Evolutionary conservation across 2,888 invertebrate genomes (phyloP).

Genomic region (Dermolepida albohirtum): DNA sequence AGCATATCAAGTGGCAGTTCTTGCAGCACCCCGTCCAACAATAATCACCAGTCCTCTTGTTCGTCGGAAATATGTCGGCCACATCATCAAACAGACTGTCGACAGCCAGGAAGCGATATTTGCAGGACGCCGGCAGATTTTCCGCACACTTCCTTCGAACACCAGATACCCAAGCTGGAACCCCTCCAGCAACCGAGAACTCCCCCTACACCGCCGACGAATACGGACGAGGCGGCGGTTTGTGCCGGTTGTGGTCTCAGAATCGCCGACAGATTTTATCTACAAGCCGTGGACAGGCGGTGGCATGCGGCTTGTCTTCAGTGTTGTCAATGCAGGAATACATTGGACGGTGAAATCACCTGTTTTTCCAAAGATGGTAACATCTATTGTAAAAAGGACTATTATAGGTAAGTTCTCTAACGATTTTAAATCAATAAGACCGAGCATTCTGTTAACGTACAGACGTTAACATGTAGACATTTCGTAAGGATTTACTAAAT

Average conservation of each 20-base stretch:
- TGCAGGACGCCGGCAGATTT: conserved; percentile 52
- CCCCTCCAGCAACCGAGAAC: conserved; percentile 69
- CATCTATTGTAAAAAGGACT: conserved; percentile 97
- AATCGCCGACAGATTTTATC: conserved; percentile 91
- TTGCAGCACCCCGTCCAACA: conserved; percentile 70
- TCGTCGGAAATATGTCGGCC: conserved; percentile 62
- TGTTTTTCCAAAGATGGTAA: conserved; percentile 94
- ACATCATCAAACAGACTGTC: conserved; percentile 54
- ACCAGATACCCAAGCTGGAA: conserved; percentile 69
- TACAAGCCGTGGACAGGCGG: conserved; percentile 90
- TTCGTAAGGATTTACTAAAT: background rate
- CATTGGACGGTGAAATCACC: conserved; percentile 89
- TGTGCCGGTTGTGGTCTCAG: conserved; percentile 91
- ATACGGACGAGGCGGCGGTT: conserved; percentile 66
- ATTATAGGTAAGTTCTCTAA: conserved; percentile 83
- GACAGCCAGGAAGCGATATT: conserved; percentile 56
- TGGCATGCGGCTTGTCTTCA: conserved; percentile 94
- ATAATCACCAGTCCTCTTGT: conserved; percentile 68
- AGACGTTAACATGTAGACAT: conserved; percentile 1
- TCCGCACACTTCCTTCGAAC: conserved; percentile 65
- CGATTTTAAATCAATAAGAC: conserved; percentile 17
- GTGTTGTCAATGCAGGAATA: conserved; percentile 90
- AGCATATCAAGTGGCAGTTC: conserved; percentile 69
- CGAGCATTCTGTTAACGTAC: background rate
- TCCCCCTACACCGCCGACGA: conserved; percentile 64